A percentile compares a stretch with the other conserved stretches of the same genome.
Conservation (phyloP, 53 echinoderm and acorn worm species). For the Paracentrotus lividus region DNA sequence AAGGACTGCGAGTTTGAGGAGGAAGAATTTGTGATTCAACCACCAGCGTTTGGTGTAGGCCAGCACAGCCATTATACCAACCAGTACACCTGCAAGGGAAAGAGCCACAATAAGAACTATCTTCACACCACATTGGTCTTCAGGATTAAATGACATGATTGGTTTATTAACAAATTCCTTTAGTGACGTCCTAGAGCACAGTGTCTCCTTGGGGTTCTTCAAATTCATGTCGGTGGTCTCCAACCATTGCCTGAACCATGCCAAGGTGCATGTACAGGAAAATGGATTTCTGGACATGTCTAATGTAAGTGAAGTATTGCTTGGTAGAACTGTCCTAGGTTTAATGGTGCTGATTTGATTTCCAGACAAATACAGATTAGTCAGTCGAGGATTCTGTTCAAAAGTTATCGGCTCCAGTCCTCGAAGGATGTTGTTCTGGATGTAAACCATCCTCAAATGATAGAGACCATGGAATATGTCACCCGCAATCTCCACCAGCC, state of each 20-base stretch:
- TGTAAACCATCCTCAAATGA: neutral
- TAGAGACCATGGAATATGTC: neutral
- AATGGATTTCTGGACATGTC: constrained; percentile 26
- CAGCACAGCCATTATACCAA: neutral
- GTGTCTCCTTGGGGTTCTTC: neutral
- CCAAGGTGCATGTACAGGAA: neutral
- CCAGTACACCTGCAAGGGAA: neutral
- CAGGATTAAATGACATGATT: neutral
- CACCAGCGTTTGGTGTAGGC: constrained; percentile 47
- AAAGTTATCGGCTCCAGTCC: neutral
- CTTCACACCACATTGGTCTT: neutral
- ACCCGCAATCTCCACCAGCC: neutral
- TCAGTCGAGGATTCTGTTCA: neutral
- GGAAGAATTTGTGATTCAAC: constrained; percentile 40
- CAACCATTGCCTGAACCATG: constrained; percentile 25
- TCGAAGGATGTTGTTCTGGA: neutral
- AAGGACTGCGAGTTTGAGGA: constrained; percentile 24
- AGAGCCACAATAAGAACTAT: neutral
- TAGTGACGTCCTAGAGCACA: neutral
- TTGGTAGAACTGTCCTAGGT: neutral
- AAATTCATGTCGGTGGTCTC: neutral
- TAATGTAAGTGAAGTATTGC: neutral
- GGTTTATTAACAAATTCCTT: neutral
- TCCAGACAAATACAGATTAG: neutral
- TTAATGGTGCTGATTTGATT: constrained; percentile 27